phyloP scores from a whole-genome alignment of 2,113 vertebrate genomes.

The Dromas ardeola region DNA sequence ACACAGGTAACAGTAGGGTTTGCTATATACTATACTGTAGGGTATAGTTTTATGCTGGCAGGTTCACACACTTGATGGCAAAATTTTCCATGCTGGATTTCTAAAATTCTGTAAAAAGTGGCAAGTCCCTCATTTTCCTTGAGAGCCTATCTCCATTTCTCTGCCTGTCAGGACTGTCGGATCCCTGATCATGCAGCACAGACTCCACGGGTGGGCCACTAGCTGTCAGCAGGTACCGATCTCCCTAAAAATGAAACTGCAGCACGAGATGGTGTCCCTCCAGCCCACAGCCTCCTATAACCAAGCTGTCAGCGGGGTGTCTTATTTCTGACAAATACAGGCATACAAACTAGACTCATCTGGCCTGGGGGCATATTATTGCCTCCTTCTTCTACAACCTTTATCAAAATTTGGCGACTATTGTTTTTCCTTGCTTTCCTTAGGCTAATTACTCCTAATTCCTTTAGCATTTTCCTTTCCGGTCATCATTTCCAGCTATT shows the following conservation, averaged over 20 bases:
- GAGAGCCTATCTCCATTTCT: background rate
- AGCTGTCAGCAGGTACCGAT: background rate
- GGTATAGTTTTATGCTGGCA: background rate
- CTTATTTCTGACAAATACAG: background rate
- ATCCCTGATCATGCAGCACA: background rate
- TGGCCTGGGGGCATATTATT: background rate
- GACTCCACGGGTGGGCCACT: no score
- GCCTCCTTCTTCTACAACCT: background rate
- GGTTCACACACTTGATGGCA: background rate
- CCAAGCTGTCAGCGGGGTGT: background rate
- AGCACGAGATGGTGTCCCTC: background rate
- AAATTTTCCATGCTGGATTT: slow-evolving; percentile 9
- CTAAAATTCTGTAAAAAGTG: background rate
- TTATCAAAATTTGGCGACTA: background rate
- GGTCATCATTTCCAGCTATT: background rate
- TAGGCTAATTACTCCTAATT: background rate
- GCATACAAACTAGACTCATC: accelerated
- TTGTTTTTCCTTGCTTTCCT: background rate
- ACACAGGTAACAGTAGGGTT: background rate
- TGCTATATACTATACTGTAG: background rate
- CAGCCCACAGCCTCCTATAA: background rate
- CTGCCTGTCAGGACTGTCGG: background rate
- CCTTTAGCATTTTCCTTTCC: background rate
- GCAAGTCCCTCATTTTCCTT: background rate
- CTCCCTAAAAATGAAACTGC: background rate